Base-by-base conservation (phyloP, 2,888 invertebrate species). In the Athalia cordata region DNA sequence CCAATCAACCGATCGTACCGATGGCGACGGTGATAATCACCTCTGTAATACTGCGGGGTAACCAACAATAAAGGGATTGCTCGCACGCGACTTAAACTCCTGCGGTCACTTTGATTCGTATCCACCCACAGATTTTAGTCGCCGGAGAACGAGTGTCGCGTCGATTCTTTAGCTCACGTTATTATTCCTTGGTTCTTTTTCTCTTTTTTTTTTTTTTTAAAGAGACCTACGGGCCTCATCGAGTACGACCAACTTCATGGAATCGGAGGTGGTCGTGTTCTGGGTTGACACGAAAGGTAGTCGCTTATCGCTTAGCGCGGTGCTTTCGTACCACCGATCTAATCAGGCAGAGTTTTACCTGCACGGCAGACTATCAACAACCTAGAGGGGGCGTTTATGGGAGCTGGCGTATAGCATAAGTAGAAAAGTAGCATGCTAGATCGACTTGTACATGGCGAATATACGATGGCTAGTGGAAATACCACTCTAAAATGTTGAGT, bases 281-380 rank as follows among this genome's bases (percentile, higher is more conserved):
- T 59, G 45, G 11, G 57, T 59, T 59, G 72, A 43, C 72, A 72
- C 72, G 72, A 59, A 72, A 59, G 59, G 57, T 47, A 72, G 59
- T n/a, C 72, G 72, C 72, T 72, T 72, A 72, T 72, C 72, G 45
- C 59, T 11, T 4, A 52, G 7, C 47, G 57, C 45, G 55, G 57
- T 72, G 59, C 72, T 59, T 72, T 11, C 57, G 70, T 59, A 57
- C 59, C 13, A 13, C 57, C 72, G 72, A 72, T 72, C 43, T 72
- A 72, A 72, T 72, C 72, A 45, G 3, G 59, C n/a, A 5, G 59
- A 59, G 72, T 72, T 72, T 72, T 72, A 72, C 72, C 7, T 11
- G 11, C 72, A 59, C 59, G 59, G 57, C 47, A 72, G 52, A 59
- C 68, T 47, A 59, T 59, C 5, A 29, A 29, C 29, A 29, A 29